These are phyloP conservation scores for Bombus sylvicola DNA, from an alignment of 1,140 invertebrate genomes.

Conservation along the genomic window DNA sequence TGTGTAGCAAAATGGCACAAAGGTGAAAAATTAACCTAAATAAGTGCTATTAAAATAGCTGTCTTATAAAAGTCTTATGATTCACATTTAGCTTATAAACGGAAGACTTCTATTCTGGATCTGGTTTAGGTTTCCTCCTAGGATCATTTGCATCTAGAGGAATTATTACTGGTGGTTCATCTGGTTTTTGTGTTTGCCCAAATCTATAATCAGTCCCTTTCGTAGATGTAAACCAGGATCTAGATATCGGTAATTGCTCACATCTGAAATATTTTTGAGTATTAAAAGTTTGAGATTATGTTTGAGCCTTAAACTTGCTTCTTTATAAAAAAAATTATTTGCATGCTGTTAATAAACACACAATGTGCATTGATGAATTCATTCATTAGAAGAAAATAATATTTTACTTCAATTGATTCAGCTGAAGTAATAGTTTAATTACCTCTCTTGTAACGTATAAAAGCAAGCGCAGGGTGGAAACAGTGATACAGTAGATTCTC, in stretches of 20 bases:
- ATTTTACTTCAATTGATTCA: neutral
- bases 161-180: constrained; percentile 61
- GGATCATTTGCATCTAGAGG: constrained; percentile 64
- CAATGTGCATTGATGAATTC: too few species aligned
- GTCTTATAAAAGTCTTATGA: constrained; percentile 44
- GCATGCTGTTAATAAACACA: neutral
- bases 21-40: neutral
- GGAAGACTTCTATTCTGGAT: constrained; percentile 60
- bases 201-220: constrained; percentile 52
- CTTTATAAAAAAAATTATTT: too few species aligned
- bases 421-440: neutral
- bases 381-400: neutral
- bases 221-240: constrained; percentile 31
- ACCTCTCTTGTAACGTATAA: neutral
- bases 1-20: constrained; percentile 28
- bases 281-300: neutral
- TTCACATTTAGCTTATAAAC: constrained; percentile 30
- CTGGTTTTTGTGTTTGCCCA: constrained; percentile 37
- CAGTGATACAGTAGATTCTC: neutral
- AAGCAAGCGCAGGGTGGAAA: neutral
- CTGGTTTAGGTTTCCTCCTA: constrained; percentile 66
- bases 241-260: constrained; percentile 45
- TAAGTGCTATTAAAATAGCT: constrained; percentile 18
- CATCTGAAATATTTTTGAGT: constrained; percentile 54
- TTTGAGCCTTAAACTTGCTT: neutral